Base-by-base conservation (phyloP, 2,113 vertebrate genomes). In the Amblyornis subalaris region DNA sequence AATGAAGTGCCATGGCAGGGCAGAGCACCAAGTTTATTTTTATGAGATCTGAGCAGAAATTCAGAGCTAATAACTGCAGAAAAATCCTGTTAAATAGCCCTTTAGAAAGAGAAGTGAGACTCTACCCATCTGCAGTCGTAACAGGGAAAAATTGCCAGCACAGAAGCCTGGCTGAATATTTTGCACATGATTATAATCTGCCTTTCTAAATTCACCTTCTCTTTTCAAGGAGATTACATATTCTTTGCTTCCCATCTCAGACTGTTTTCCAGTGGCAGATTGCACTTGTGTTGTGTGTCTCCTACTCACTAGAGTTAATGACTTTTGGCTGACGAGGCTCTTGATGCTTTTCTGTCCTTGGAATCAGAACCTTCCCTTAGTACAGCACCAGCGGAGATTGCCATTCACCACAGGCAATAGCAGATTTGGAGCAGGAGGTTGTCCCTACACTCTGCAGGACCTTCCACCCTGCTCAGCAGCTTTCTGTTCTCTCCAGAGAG, bases 251-350 rank as follows among this genome's bases (percentile, higher is more conserved):
- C 61, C 57, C 53, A 21, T 50, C 70, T 86, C 73, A 92, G 69
- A 78, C 51, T 84, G 36, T 48, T 90, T 92, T 74, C 72, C 73
- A 85, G 86, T 33, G 48, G 88, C 91, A 95, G 84, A 81, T 15
- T 77, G 91, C n/a, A 75, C 36, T 86, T 7, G 0, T 55, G 29
- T 24, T 77, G 24, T 26, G 4, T 19, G 55, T 89, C 89, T 95
- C 77, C 84, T 91, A 62, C 69, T 87, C 84, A 42, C 76, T 53
- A 29, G 61, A 77, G 55, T 53, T 91, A 94, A 95, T 95, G 91
- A 45, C 64, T 92, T 75, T 25, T 55, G 66, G 73, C 58, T 90
- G 50, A 38, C 6, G 0, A 81, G 25, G 57, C n/a, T 83, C 55
- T 47, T 64, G 4, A 5, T 47, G 71, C 47, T 60, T 67, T 84